Evolutionary conservation across 2,797 vertebrate genomes (phyloP), one percentile per base, ranked within the genome.

Genomic region (Anabas testudineus): DNA sequence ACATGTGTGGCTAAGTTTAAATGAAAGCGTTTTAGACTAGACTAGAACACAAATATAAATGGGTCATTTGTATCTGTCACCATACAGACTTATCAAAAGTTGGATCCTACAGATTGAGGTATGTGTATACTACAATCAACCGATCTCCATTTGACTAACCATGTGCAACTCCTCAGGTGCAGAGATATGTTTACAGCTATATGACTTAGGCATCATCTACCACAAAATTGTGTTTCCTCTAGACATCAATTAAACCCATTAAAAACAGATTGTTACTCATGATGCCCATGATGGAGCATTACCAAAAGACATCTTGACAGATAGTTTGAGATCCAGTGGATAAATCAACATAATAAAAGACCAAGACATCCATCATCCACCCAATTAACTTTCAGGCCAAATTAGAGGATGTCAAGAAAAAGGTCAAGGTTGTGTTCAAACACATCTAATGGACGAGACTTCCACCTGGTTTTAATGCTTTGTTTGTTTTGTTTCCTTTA

Each of bases 321-420:
- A 80, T 66, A 78, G 77, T 77, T 81, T 73, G 43, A 63, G 69
- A 87, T 78, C 58, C 82, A 76, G 65, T 76, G 62, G 67, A 77
- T 71, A 76, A 82, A 89, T 87, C 85, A 85, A 88, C 85, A 86
- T 81, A 80, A 85, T 86, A 87, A 88, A 87, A 89, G 71, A 80
- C 76, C 80, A 80, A 76, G 43, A 69, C 81, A 85, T 92, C 81
- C 77, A 84, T 91, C 88, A 85, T 84, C 71, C 26, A 39, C 48
- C 83, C 82, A 87, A 86, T 91, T 90, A 87, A 82, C 79, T 84
- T 79, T 89, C 84, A 82, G 67, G 55, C 72, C 71, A 83, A 85
- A 89, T 89, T 83, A 89, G 70, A 82, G 53, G 46, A 65, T 62
- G 79, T 85, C 82, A 71, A 51, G 42, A 72, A 49, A 84, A 90